phyloP scores from a whole-genome alignment of 37 sponge, comb jelly and placozoan species.

The Axinella damicornis region DNA sequence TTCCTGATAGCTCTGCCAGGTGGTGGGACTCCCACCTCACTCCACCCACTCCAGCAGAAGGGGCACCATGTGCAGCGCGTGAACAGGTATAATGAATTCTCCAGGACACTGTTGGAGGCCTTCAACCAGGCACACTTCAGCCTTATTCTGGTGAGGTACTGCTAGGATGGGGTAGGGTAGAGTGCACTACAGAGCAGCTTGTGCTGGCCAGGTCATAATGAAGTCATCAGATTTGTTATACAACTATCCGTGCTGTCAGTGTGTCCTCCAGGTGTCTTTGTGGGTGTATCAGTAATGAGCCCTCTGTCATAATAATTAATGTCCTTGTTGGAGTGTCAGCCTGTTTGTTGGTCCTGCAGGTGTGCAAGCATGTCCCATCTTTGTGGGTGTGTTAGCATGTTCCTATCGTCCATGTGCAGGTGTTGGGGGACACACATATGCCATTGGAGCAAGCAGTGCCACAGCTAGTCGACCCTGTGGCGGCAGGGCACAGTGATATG shows the following conservation, averaged over 20 bases:
- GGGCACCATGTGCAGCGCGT: slow-evolving; percentile 1
- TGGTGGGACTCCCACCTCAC: background rate
- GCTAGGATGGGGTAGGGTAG: no score
- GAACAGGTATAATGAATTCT: background rate
- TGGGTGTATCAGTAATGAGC: no score
- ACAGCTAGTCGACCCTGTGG: background rate
- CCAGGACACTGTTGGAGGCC: background rate
- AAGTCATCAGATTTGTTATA: no score
- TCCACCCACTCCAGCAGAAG: background rate
- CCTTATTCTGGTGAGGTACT: background rate
- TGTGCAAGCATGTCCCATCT: no score
- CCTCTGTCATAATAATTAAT: no score
- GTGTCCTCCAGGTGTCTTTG: no score
- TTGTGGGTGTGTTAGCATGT: background rate
- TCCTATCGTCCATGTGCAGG: background rate
- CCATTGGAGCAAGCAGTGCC: background rate
- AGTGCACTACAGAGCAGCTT: no score
- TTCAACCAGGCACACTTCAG: slow-evolving; percentile 7
- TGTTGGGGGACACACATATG: background rate
- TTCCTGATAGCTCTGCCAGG: background rate
- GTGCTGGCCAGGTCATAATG: no score
- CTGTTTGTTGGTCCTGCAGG: no score
- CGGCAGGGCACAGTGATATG: background rate
- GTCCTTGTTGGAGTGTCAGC: no score
- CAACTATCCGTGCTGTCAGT: no score